Percentiles rank a stretch among this genome's conserved stretches.
These are phyloP conservation scores for Oligia strigilis DNA, from an alignment of 2,888 invertebrate genomes.

Conservation along the genomic window DNA sequence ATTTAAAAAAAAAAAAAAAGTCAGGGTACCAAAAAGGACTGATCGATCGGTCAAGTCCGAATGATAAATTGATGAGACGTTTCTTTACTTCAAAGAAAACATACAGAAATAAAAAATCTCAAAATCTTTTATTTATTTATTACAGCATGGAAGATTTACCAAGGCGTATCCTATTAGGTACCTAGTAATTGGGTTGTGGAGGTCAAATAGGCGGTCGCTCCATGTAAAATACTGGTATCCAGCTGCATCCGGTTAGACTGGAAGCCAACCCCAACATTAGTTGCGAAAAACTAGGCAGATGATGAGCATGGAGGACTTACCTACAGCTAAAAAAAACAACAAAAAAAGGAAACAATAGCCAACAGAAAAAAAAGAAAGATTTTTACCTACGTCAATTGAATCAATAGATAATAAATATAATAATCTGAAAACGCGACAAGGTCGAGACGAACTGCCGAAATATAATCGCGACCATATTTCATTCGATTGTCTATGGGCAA, in stretches of 20 bases:
- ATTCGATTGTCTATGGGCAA: slow-evolving; percentile 82
- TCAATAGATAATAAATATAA: slow-evolving; percentile 42
- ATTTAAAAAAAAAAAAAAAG: neutral
- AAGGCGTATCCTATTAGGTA: too few relatives aligned
- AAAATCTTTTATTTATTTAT: neutral
- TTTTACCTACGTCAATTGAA: slow-evolving; percentile 8
- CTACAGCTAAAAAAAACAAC: too few relatives aligned
- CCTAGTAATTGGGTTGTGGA: too few relatives aligned
- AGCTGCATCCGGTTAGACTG: too few relatives aligned
- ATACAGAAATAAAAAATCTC: slow-evolving; percentile 4
- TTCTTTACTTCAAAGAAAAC: slow-evolving; percentile 16
- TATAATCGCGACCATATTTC: slow-evolving; percentile 70
- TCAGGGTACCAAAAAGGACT: neutral
- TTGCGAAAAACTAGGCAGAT: too few relatives aligned
- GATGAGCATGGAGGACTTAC: too few relatives aligned
- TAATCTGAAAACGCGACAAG: slow-evolving; percentile 61
- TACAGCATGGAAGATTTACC: too few relatives aligned
- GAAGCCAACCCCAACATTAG: too few relatives aligned
- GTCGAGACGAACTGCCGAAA: slow-evolving; percentile 63
- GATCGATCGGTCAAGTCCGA: neutral
- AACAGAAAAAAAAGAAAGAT: slow-evolving; percentile 17
- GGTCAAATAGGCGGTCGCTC: too few relatives aligned
- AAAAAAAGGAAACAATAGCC: too few relatives aligned
- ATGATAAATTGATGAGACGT: neutral
- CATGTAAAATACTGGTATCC: too few relatives aligned